phyloP scores from a whole-genome alignment of 2,113 vertebrate genomes.

The Stigmatopora nigra region DNA sequence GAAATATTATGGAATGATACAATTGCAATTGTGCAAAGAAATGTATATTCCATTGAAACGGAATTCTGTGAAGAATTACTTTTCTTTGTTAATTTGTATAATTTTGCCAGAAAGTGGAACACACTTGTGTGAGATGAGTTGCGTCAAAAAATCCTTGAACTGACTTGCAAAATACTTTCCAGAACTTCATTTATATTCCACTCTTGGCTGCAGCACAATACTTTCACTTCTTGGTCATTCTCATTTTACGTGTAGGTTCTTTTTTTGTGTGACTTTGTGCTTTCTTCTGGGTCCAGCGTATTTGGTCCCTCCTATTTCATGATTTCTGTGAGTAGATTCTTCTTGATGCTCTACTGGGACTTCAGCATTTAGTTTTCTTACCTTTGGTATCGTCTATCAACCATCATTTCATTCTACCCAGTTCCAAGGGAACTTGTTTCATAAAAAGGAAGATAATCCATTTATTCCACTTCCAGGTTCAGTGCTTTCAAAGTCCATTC shows the following conservation, averaged over 20 bases:
- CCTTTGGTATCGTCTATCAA: slow-evolving; percentile 48
- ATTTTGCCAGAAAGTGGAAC: slow-evolving; percentile 36
- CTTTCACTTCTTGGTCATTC: slow-evolving; percentile 40
- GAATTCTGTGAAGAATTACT: slow-evolving; percentile 33
- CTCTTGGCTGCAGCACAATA: slow-evolving; percentile 31
- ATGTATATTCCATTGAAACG: slow-evolving; percentile 29
- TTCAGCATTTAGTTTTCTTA: slow-evolving; percentile 46
- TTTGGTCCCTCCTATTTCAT: slow-evolving; percentile 55
- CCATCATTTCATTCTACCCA: slow-evolving; percentile 51
- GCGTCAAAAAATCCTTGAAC: slow-evolving; percentile 34
- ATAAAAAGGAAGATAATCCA: slow-evolving; percentile 58
- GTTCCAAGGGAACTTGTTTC: slow-evolving; percentile 55
- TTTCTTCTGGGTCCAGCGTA: slow-evolving; percentile 39
- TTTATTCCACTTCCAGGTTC: slow-evolving; percentile 57
- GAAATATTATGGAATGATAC: slow-evolving; percentile 29
- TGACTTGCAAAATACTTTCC: slow-evolving; percentile 35
- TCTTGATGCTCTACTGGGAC: slow-evolving; percentile 31
- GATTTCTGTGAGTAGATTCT: slow-evolving; percentile 21
- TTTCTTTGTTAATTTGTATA: slow-evolving; percentile 25
- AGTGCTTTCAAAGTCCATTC: slow-evolving; percentile 40
- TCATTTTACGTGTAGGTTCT: slow-evolving; percentile 28
- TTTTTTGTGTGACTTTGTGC: slow-evolving; percentile 23
- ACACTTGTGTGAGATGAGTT: slow-evolving; percentile 50
- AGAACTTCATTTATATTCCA: slow-evolving; percentile 55
- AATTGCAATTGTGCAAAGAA: slow-evolving; percentile 38